A percentile compares a stretch with the other conserved stretches of the same genome.
phyloP scores from a whole-genome alignment of 2,113 vertebrate genomes.

The Sinocyclocheilus anshuiensis region DNA sequence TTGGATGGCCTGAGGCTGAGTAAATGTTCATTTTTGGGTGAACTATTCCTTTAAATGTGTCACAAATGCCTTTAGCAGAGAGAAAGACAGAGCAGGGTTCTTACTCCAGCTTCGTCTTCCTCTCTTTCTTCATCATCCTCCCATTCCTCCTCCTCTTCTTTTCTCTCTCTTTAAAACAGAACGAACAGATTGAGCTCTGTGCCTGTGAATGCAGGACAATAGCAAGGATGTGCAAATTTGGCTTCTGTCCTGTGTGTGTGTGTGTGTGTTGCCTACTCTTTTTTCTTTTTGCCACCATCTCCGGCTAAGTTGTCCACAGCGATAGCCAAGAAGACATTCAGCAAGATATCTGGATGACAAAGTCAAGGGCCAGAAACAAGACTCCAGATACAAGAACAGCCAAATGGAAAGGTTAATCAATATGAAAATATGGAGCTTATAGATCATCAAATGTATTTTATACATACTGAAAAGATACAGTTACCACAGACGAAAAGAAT shows the following conservation, averaged over 20 bases:
- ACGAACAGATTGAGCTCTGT: background rate
- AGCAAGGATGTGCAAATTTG: background rate
- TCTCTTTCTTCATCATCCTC: constrained; percentile 60
- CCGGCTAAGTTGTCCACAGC: constrained; percentile 79
- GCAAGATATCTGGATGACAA: constrained; percentile 71
- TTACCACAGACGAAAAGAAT: constrained; percentile 96
- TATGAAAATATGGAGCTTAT: background rate
- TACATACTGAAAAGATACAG: constrained; percentile 80
- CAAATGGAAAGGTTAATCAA: background rate
- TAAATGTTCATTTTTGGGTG: background rate
- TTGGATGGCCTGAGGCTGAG: too few species aligned
- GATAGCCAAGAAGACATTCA: constrained; percentile 80
- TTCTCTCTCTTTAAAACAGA: constrained; percentile 54
- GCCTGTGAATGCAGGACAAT: background rate
- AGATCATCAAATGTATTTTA: too few species aligned
- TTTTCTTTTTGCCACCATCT: constrained; percentile 70
- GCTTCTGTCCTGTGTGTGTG: background rate
- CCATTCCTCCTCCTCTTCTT: constrained; percentile 56
- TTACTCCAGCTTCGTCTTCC: constrained; percentile 55
- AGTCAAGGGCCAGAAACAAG: constrained; percentile 51
- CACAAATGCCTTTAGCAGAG: background rate
- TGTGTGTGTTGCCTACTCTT: constrained; percentile 66
- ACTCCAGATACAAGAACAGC: background rate
- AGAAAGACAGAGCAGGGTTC: background rate
- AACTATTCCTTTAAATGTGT: background rate